Evolutionary conservation across 2,113 vertebrate genomes (phyloP).

Genomic region (Prietella phreatophila): DNA sequence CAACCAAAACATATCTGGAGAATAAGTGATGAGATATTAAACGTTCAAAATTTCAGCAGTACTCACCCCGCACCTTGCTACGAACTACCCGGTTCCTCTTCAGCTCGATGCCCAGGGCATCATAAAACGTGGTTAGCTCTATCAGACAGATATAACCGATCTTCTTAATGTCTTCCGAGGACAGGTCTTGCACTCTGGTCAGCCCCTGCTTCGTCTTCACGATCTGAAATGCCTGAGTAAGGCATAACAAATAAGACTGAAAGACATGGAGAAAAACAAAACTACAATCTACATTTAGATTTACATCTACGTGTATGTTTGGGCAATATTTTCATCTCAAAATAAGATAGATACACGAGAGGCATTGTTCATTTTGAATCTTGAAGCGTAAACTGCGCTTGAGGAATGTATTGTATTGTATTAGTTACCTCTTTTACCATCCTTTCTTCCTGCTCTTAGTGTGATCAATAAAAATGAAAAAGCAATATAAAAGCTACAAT

Average conservation of each 20-base stretch:
- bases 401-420: background rate
- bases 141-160: constrained; percentile 83
- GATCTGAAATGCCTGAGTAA: constrained; percentile 74
- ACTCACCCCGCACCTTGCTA: constrained; percentile 78
- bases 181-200: constrained; percentile 81
- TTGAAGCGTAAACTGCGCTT: background rate
- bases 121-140: constrained; percentile 82
- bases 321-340: background rate
- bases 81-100: constrained; percentile 78
- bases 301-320: background rate
- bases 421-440: background rate
- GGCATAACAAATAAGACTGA: background rate
- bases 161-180: constrained; percentile 85
- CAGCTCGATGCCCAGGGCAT: constrained; percentile 80
- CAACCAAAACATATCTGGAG: background rate
- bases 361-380: background rate
- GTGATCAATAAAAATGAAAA: constrained; percentile 6
- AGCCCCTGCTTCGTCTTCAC: constrained; percentile 78
- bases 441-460: background rate
- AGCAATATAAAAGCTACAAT: constrained; percentile 1
- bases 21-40: background rate
- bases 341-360: background rate
- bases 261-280: background rate
- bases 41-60: background rate
- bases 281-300: background rate